Evolutionary conservation across 2,888 invertebrate species (phyloP).

Genomic region (Drosophila formosana): DNA sequence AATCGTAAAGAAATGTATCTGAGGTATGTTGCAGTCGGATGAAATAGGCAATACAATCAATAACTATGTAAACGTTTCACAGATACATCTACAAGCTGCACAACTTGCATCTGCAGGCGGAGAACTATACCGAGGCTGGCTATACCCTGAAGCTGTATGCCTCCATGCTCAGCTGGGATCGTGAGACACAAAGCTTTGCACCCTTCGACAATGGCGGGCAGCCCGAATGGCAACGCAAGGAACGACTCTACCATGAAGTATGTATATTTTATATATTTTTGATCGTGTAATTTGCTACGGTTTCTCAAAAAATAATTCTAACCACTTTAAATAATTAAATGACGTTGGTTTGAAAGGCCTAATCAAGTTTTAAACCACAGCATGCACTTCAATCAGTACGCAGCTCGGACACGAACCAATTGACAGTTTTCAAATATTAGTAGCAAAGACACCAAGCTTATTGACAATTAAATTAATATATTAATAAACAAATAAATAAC

Average conservation of each 20-base stretch:
- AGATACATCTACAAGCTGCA: constrained; percentile 97
- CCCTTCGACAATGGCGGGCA: constrained; percentile 90
- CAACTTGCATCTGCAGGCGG: constrained; percentile 95
- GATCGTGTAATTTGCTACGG: too few species aligned
- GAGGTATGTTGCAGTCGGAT: constrained; percentile 81
- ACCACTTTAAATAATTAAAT: too few species aligned
- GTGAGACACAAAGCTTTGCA: constrained; percentile 87
- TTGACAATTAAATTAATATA: too few species aligned
- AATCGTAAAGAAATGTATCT: constrained; percentile 98
- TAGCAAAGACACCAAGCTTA: too few species aligned
- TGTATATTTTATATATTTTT: background rate
- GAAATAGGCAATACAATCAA: background rate
- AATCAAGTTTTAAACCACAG: too few species aligned
- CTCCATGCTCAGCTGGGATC: constrained; percentile 94
- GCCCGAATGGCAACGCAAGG: constrained; percentile 95
- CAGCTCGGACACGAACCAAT: too few species aligned
- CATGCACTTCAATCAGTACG: too few species aligned
- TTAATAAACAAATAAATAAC: too few species aligned
- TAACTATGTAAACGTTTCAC: background rate
- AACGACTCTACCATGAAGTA: constrained; percentile 91
- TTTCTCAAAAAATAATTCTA: too few species aligned
- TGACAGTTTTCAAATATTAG: too few species aligned
- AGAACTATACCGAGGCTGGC: constrained; percentile 97
- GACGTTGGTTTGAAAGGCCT: too few species aligned
- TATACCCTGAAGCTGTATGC: constrained; percentile 97